A percentile compares a stretch with the other conserved stretches of the same genome.
Evolutionary conservation across 1,140 invertebrate species (phyloP).

Genomic region (Mactra quadrangularis): DNA sequence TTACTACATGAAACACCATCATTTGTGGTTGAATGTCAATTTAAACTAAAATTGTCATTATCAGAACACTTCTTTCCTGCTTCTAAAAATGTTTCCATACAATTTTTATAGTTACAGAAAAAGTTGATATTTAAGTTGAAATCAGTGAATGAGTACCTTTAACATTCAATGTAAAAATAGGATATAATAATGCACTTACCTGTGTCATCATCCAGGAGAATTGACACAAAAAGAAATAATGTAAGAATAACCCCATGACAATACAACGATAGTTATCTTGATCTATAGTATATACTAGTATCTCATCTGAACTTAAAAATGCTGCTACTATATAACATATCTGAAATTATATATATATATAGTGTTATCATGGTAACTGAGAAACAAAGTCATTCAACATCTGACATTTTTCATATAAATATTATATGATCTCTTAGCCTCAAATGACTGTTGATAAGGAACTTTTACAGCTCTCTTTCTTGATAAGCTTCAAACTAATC

Average conservation of each 20-base stretch:
- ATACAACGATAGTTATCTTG: constrained; percentile 83
- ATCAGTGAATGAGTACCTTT: too few relatives aligned
- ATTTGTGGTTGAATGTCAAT: too few relatives aligned
- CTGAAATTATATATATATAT: constrained; percentile 12
- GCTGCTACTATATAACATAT: constrained; percentile 78
- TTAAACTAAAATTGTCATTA: too few relatives aligned
- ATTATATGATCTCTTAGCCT: not conserved
- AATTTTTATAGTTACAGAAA: too few relatives aligned
- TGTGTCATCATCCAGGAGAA: constrained; percentile 95
- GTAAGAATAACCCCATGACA: constrained; percentile 90
- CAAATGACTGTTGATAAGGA: not conserved
- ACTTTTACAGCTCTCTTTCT: not conserved
- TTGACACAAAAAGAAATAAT: constrained; percentile 96
- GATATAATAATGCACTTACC: constrained; percentile 63
- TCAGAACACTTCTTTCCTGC: too few relatives aligned
- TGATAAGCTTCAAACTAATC: too few relatives aligned
- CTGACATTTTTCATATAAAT: not conserved
- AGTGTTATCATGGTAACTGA: too few relatives aligned
- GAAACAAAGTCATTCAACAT: too few relatives aligned
- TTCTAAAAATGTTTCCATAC: too few relatives aligned
- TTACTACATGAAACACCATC: too few relatives aligned
- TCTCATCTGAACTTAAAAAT: constrained; percentile 71
- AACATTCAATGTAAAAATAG: too few relatives aligned
- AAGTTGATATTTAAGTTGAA: too few relatives aligned
- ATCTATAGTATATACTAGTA: constrained; percentile 30